Evolutionary conservation across 2,113 vertebrate species (phyloP).

Genomic region (Mixornis gularis): DNA sequence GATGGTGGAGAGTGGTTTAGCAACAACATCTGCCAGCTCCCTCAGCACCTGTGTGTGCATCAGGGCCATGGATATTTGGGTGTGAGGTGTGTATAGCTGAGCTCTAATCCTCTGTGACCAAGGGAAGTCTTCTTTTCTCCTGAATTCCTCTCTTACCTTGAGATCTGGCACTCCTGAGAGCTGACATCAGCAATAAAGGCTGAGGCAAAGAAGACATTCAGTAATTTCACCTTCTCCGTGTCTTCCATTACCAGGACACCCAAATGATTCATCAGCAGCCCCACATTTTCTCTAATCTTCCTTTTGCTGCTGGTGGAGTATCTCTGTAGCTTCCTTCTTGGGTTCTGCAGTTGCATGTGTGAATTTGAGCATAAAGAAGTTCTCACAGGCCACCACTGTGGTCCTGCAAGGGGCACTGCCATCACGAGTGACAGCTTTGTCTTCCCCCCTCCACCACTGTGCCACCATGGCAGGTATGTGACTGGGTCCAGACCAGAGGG

Average conservation of each 20-base stretch:
- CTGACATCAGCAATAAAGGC: background rate
- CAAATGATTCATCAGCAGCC: background rate
- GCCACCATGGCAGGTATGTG: rapidly evolving
- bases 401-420: background rate
- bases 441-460: background rate
- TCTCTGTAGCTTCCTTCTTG: background rate
- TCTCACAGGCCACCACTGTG: background rate
- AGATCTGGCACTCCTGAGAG: background rate
- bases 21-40: background rate
- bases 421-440: background rate
- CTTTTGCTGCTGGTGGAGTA: background rate
- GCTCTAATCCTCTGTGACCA: background rate
- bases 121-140: background rate
- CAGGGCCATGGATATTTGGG: background rate
- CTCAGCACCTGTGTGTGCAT: background rate
- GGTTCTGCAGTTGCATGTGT: background rate
- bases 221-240: background rate
- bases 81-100: no score
- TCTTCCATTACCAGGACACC: background rate
- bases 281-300: background rate
- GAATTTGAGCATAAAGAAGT: background rate
- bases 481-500: background rate
- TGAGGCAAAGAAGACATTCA: background rate
- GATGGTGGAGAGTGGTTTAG: background rate
- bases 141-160: rapidly evolving